Evolutionary conservation across 1,140 invertebrate species (phyloP), one percentile per base, ranked within the genome.

Genomic region (Xylocopa sonorina): DNA sequence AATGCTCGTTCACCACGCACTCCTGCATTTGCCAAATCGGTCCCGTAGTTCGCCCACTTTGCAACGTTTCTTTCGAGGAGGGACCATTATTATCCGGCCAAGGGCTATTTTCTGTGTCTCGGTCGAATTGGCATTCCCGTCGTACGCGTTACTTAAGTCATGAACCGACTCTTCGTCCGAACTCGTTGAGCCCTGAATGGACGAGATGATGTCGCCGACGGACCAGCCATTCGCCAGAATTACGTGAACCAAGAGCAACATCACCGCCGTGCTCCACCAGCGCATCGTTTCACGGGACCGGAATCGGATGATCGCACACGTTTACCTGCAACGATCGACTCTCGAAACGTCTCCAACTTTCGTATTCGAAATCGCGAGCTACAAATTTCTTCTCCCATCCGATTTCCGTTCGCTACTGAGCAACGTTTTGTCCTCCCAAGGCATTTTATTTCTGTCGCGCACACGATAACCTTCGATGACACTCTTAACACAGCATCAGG

Each of bases 1-100:
- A n/a, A n/a, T n/a, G n/a, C 41, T 63, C 29, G n/a, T 29, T 90
- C 75, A 88, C 88, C 89, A 91, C 34, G 80, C 53, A 21, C 55
- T 84, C 34, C 90, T 88, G 38, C 90, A 91, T 34, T 79, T 88
- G 64, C 90, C 90, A 4, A 82, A 83, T 21, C 87, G 84, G 77
- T 91, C 90, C 32, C 57, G 50, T 64, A 71, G 66, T 43, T 91
- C 78, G 27, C 88, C 89, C 9, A 73, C 53, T 51, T 79, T 58
- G 77, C 90, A 91, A 34, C 34, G 21, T 10, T 76, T 85, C 10
- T 58, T 82, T 2, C 88, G 69, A 27, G 64, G 72, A 12, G 90
- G 90, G 16, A 82, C 82, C 21, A 74, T 76, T 78, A 91, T 89
- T 78, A 91, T 88, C 12, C 76, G 80, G 1, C 81, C 79, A 27